phyloP scores from a whole-genome alignment of 37 sponge, comb jelly and placozoan species.

The Hexactinellida sp. region DNA sequence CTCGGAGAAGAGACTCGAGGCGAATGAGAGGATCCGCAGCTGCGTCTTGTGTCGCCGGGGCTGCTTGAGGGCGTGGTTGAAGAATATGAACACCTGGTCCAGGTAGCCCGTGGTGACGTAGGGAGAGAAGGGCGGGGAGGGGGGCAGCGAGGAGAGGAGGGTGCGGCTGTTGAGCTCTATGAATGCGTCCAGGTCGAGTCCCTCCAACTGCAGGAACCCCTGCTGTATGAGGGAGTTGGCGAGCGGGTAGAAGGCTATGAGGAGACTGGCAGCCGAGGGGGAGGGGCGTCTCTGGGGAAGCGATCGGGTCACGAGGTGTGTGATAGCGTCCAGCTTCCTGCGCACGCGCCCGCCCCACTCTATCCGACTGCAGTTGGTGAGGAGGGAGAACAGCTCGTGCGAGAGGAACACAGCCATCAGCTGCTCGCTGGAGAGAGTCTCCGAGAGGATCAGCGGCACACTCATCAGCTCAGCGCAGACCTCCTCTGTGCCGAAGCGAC shows the following conservation, averaged over 20 bases:
- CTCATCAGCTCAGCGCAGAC: background rate
- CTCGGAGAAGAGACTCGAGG: background rate
- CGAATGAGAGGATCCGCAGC: background rate
- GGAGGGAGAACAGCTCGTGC: conserved; percentile 13
- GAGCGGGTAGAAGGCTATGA: background rate
- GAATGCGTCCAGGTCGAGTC: background rate
- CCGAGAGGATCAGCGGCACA: background rate
- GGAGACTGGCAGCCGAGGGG: background rate
- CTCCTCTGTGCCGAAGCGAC: background rate
- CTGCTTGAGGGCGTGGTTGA: background rate
- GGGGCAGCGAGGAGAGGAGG: background rate
- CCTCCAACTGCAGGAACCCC: background rate
- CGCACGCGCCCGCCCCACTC: background rate
- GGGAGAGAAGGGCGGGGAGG: background rate
- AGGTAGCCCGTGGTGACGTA: conserved; percentile 9
- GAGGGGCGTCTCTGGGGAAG: background rate
- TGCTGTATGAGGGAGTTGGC: background rate
- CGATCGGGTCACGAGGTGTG: background rate
- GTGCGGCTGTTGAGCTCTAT: background rate
- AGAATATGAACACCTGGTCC: conserved; percentile 2
- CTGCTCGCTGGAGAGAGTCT: background rate
- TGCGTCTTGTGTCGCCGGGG: background rate
- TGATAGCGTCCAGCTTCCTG: background rate
- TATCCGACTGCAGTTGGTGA: background rate
- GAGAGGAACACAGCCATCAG: conserved; percentile 18